Evolutionary conservation across 2,113 vertebrate species (phyloP).

Genomic region (Hypocryptadius cinnamomeus): DNA sequence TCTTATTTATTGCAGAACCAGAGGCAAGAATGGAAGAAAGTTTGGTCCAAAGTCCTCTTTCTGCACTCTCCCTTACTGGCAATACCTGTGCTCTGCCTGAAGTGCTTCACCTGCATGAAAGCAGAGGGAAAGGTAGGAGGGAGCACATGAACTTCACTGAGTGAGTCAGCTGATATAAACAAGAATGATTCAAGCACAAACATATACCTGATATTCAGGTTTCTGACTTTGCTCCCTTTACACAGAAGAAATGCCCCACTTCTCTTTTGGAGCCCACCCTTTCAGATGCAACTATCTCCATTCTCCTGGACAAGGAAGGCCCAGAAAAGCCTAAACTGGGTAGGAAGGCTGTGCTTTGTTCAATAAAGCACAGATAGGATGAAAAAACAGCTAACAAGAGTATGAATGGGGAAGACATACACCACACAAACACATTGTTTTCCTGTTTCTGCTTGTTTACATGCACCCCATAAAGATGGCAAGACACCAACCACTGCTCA

Average conservation of each 20-base stretch:
- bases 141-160: not conserved
- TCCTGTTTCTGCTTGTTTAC: not conserved
- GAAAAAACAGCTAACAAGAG: not conserved
- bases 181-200: slow-evolving; percentile 19
- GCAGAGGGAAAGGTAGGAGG: not conserved
- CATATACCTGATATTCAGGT: not conserved
- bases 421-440: not conserved
- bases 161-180: slow-evolving; percentile 21
- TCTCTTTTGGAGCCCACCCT: not conserved
- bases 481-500: not conserved
- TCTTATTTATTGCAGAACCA: not conserved
- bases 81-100: not conserved
- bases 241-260: not conserved
- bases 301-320: not conserved
- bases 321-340: not conserved
- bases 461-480: not conserved
- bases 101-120: not conserved
- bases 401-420: not conserved
- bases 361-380: not conserved
- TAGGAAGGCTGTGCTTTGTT: not conserved
- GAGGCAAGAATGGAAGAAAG: not conserved
- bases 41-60: not conserved
- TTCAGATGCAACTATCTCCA: not conserved
- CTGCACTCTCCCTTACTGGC: not conserved
- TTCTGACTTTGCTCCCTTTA: not conserved